These are phyloP conservation scores for Rostratula benghalensis DNA, from an alignment of 2,113 vertebrate genomes.

Conservation along the genomic window DNA sequence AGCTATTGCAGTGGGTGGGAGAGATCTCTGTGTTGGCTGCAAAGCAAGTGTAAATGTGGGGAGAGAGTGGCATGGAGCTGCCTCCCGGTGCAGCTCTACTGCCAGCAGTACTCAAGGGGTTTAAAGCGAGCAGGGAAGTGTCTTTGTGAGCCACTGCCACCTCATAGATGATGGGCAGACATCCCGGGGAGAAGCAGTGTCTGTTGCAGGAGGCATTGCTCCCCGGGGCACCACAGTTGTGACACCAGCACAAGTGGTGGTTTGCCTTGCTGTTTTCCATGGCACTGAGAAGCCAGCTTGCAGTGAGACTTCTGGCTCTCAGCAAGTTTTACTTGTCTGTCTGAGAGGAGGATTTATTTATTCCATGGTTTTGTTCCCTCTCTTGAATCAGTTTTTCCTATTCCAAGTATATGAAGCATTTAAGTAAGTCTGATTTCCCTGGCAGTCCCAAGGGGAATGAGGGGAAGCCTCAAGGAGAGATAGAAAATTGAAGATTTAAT, in stretches of 20 bases:
- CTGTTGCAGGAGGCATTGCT: neutral
- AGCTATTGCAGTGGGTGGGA: neutral
- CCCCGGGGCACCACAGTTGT: neutral
- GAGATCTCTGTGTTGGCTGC: neutral
- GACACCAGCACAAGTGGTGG: accelerated
- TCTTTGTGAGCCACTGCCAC: neutral
- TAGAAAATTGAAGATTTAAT: conserved; percentile 67
- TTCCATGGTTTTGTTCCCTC: neutral
- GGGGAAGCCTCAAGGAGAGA: conserved; percentile 36
- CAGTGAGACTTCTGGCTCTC: neutral
- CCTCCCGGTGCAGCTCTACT: neutral
- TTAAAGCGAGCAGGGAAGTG: neutral
- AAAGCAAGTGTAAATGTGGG: neutral
- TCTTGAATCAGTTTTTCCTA: neutral
- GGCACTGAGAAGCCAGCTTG: neutral
- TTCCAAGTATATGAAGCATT: neutral
- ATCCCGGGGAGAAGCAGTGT: accelerated
- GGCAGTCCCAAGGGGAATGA: neutral
- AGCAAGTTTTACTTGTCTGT: neutral
- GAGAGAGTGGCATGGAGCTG: neutral
- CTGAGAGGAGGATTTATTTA: neutral
- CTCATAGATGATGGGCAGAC: neutral
- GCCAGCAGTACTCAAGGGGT: neutral
- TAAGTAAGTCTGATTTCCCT: conserved; percentile 24
- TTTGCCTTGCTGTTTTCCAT: neutral